Conservation (phyloP, 2,797 vertebrate species). For the Enoplosus armatus region DNA sequence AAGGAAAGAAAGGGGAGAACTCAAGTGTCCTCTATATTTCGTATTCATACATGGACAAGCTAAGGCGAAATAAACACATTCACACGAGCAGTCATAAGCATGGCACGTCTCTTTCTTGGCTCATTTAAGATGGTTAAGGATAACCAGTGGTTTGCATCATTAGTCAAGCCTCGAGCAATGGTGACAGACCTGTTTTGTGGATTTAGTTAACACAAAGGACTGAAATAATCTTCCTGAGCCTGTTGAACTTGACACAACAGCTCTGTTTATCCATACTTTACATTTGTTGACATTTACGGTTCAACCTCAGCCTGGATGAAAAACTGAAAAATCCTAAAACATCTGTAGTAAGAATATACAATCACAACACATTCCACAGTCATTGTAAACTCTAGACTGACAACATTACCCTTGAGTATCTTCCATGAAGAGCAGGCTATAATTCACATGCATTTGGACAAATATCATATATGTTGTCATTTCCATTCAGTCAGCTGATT, state of each 20-base stretch:
- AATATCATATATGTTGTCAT: background rate
- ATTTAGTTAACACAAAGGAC: background rate
- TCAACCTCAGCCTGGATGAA: background rate
- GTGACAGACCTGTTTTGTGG: background rate
- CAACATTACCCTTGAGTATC: background rate
- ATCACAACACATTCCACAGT: background rate
- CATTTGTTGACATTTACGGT: constrained; percentile 19
- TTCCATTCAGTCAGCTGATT: background rate
- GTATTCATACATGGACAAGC: constrained; percentile 18
- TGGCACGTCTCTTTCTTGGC: background rate
- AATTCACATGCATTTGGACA: background rate
- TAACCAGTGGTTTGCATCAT: background rate
- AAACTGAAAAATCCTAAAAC: background rate
- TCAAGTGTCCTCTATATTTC: constrained; percentile 18
- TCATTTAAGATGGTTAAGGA: background rate
- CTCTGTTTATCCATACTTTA: background rate
- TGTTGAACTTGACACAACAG: background rate
- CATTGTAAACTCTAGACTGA: background rate
- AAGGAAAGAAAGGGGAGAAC: constrained; percentile 17
- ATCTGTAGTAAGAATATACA: background rate
- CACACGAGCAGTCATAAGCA: background rate
- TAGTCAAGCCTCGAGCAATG: background rate
- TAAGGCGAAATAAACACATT: background rate
- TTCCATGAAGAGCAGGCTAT: background rate
- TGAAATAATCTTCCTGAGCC: background rate